These are phyloP conservation scores for Dermatemys mawii DNA, from an alignment of 2,113 vertebrate species.

Conservation along the genomic window DNA sequence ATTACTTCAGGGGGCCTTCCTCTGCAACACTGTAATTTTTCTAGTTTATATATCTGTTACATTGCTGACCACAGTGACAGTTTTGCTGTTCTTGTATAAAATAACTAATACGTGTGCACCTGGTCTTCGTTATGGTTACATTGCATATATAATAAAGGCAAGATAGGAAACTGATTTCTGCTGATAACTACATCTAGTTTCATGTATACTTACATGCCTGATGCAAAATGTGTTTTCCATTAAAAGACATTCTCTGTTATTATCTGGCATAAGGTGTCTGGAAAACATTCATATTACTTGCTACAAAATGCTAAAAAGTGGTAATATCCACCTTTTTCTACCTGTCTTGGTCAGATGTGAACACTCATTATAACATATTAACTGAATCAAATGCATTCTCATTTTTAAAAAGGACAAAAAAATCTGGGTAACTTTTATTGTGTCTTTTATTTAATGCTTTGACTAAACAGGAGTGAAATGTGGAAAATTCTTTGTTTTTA, in stretches of 20 bases:
- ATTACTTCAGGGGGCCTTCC: slow-evolving; percentile 73
- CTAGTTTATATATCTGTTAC: slow-evolving; percentile 64
- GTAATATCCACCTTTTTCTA: not conserved
- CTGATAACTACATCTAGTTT: slow-evolving; percentile 49
- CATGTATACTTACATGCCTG: not conserved
- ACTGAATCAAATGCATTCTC: not conserved
- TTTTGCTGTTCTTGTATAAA: slow-evolving; percentile 70
- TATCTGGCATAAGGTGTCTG: not conserved
- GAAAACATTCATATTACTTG: not conserved
- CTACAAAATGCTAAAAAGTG: not conserved
- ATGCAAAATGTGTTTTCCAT: slow-evolving; percentile 6
- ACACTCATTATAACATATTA: not conserved
- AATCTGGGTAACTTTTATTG: not conserved
- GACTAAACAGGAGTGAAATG: not conserved
- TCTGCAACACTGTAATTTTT: slow-evolving; percentile 65
- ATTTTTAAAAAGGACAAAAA: not conserved
- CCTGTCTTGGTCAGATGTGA: not conserved
- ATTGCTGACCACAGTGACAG: slow-evolving; percentile 77
- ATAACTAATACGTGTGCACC: slow-evolving; percentile 64
- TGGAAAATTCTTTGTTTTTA: not conserved
- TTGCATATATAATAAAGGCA: slow-evolving; percentile 52
- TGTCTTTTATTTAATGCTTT: not conserved
- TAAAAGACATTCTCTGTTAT: slow-evolving; percentile 30
- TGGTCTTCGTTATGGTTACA: slow-evolving; percentile 67
- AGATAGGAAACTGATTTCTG: slow-evolving; percentile 51